Conservation (phyloP, 2,113 vertebrate genomes). For the Melanocharis versteri region DNA sequence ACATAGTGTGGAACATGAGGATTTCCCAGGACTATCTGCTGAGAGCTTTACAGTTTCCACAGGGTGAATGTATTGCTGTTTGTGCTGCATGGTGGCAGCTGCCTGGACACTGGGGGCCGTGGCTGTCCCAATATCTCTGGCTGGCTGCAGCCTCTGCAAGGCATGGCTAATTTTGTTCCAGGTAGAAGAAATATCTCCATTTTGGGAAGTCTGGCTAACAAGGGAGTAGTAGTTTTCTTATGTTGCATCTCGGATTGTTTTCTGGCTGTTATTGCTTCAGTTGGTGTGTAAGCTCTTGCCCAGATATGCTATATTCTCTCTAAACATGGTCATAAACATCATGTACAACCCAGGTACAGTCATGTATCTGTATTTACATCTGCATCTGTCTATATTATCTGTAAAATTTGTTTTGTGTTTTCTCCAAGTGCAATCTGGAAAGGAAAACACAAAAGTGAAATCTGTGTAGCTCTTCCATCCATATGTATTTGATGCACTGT, state of each 20-base stretch:
- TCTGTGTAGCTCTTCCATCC: background rate
- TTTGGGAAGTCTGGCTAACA: background rate
- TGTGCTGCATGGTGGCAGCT: background rate
- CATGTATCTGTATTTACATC: background rate
- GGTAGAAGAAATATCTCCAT: background rate
- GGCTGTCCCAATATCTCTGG: background rate
- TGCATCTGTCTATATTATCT: background rate
- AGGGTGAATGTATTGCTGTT: background rate
- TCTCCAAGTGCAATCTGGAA: background rate
- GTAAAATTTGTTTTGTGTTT: background rate
- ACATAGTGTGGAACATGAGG: background rate
- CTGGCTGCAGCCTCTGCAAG: background rate
- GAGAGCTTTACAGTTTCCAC: background rate
- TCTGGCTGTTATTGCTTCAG: background rate
- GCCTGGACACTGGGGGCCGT: accelerated
- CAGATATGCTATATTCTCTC: background rate
- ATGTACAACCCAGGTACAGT: background rate
- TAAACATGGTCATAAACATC: background rate
- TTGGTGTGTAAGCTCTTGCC: background rate
- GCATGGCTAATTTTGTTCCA: background rate
- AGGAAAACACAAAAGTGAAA: background rate
- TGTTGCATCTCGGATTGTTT: background rate
- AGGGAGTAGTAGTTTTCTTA: background rate
- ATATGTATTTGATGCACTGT: background rate
- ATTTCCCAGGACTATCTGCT: background rate